Conservation (phyloP, 2,797 vertebrate genomes). For the Gastrophryne carolinensis region DNA sequence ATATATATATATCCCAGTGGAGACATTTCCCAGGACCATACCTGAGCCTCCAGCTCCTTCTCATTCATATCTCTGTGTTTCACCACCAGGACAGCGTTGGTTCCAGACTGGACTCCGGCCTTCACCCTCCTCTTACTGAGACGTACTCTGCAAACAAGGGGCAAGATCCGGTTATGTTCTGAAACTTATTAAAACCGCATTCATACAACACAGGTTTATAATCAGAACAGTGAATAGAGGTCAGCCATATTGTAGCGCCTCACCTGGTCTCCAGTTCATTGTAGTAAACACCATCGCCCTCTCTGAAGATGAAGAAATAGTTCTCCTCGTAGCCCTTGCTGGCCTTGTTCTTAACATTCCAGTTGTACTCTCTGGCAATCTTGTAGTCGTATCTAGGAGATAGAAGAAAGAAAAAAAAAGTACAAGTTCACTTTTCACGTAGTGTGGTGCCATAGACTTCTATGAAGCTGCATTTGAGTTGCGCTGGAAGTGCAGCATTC, state of each 20-base stretch:
- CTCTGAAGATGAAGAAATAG: conserved; percentile 96
- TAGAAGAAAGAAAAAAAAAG: not conserved
- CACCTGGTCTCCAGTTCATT: conserved; percentile 93
- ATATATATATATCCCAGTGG: too few species aligned
- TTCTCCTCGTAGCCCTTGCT: conserved; percentile 97
- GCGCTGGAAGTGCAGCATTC: too few species aligned
- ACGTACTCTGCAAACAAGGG: conserved; percentile 74
- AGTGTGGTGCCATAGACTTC: too few species aligned
- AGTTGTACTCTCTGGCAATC: conserved; percentile 95
- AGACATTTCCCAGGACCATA: too few species aligned
- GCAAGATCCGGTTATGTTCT: not conserved
- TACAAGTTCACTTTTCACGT: too few species aligned
- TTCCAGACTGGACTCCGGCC: conserved; percentile 90
- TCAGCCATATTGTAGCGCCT: not conserved
- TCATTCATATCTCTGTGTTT: conserved; percentile 97
- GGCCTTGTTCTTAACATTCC: conserved; percentile 97
- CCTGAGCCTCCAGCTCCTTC: conserved; percentile 94
- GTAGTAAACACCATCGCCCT: conserved; percentile 92
- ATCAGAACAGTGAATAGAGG: too few species aligned
- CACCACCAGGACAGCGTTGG: conserved; percentile 91
- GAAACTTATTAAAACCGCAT: not conserved
- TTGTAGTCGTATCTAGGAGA: conserved; percentile 87
- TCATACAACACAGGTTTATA: too few species aligned
- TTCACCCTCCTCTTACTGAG: conserved; percentile 93
- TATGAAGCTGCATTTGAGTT: too few species aligned